Evolutionary conservation across 2,113 vertebrate genomes (phyloP), one percentile per base, ranked within the genome.

Genomic region (Turnix velox): DNA sequence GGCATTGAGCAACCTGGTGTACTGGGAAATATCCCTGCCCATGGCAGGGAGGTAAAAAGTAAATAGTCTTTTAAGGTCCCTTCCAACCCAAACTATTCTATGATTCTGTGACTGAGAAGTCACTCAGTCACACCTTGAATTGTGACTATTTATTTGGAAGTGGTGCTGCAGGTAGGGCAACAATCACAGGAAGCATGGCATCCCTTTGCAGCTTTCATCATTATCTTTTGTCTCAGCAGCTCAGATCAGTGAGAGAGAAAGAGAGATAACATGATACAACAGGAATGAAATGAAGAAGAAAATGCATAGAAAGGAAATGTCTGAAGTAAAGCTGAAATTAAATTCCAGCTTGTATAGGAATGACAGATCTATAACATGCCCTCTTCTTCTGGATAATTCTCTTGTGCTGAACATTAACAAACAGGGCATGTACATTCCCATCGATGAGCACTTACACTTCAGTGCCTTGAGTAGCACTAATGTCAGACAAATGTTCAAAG

Each of bases 231-330:
- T 84, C 89, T 95, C 84, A 69, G 74, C 58, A 73, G 94, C 92
- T 73, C 67, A 71, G 59, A 83, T 85, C 84, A 57, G 48, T 16
- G 13, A 77, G 87, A 90, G 13, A 77, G 87, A 90, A 86, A 39
- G 39, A 87, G 80, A 85, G 87, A 79, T 69, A 76, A 76, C 91
- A 82, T 31, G 69, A 87, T 94, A 83, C 84, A 94, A 74, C 74
- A 92, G 87, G 74, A 94, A 71, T 37, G 91, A 93, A 94, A 94
- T 91, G 87, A 81, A 87, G 91, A 94, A 93, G 95, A 96, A 95
- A 96, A 94, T 91, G 19, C 18, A 63, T 85, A 74, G 88, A 91
- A 93, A 92, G 59, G 51, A 95, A 89, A 91, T 2, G 19, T 93
- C 93, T 92, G 84, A 95, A 94, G 94, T 40, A 51, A 83, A 94